A percentile compares a stretch with the other conserved stretches of the same genome.
These are phyloP conservation scores for Phrynocephalus guinanensis DNA, from an alignment of 2,797 vertebrate genomes.

Conservation along the genomic window DNA sequence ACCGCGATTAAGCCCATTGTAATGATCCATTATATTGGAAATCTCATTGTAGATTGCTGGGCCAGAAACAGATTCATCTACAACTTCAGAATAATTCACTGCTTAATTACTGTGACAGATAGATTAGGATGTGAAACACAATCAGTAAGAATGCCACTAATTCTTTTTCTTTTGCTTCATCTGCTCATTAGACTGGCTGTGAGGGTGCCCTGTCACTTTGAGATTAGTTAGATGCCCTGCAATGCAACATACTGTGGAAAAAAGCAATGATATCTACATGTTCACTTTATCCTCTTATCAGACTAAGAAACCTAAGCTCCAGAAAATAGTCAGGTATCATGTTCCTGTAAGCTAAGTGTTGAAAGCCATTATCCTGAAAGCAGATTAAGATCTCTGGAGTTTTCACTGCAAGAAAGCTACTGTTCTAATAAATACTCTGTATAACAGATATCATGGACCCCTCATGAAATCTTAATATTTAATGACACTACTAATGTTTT, in stretches of 20 bases:
- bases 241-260: constrained; percentile 30
- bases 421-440: neutral
- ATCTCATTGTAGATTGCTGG: constrained; percentile 45
- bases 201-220: neutral
- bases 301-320: constrained; percentile 25
- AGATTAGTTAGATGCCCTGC: constrained; percentile 10
- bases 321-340: constrained; percentile 4
- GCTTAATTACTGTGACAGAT: constrained; percentile 46
- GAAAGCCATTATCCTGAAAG: neutral
- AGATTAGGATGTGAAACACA: neutral
- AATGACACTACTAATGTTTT: neutral
- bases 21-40: constrained; percentile 27
- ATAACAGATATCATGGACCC: constrained; percentile 17
- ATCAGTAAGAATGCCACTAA: neutral
- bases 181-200: constrained; percentile 9
- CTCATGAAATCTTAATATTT: constrained; percentile 18
- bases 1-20: constrained; percentile 37
- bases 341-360: constrained; percentile 16
- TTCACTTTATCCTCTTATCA: neutral
- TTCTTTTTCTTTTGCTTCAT: constrained; percentile 29
- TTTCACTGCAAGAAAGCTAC: neutral
- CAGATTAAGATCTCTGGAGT: constrained; percentile 12
- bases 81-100: constrained; percentile 34
- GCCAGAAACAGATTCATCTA: constrained; percentile 18
- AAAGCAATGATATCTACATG: constrained; percentile 10